Base-by-base conservation (phyloP, 2,797 vertebrate species). In the Eutrigla gurnardus region DNA sequence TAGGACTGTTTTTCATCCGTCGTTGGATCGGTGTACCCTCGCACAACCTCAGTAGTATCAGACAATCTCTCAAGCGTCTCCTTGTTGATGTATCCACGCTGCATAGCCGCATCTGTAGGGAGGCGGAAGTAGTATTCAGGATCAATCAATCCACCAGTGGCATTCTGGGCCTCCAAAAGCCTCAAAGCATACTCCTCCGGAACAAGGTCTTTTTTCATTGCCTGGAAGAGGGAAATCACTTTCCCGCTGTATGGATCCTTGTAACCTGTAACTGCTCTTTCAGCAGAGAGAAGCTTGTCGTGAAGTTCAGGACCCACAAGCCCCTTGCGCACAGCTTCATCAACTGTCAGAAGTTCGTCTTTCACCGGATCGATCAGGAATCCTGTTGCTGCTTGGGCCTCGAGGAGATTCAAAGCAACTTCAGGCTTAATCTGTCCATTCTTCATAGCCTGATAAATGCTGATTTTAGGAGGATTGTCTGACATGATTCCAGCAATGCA, bases 381-480 rank as follows among this genome's bases (percentile, higher is more conserved):
- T 65, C 98, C 98, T 0, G 98, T 98, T 81, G 98, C 97, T 0
- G 97, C 98, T 92, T 99, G 98, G 1, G 98, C 98, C 86, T 99
- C 98, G 15, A 99, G 91, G 47, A 99, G 95, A 73, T 88, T 83
- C 49, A 96, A 91, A 39, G 96, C 97, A 70, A 95, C 92, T 43
- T 98, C 97, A 0, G 96, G 83, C 11, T 85, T 96, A 54, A 99
- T 92, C 52, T 97, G 77, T 5, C 97, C 97, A 39, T 88, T 97
- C 90, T 96, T 98, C 91, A 99, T 95, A 0, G 97, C 96, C 90
- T 98, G 97, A 89, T 99, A 99, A 88, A 99, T 47, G 12, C 94
- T 96, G 65, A 98, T 90, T 7, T 94, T 96, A 82, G 96, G 89
- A 55, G 95, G 96, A 68, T 89, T 94, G 3, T 96, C 96, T 65